Evolutionary conservation across 2,888 invertebrate species (phyloP).

Genomic region (Cyrtodaria siliqua): DNA sequence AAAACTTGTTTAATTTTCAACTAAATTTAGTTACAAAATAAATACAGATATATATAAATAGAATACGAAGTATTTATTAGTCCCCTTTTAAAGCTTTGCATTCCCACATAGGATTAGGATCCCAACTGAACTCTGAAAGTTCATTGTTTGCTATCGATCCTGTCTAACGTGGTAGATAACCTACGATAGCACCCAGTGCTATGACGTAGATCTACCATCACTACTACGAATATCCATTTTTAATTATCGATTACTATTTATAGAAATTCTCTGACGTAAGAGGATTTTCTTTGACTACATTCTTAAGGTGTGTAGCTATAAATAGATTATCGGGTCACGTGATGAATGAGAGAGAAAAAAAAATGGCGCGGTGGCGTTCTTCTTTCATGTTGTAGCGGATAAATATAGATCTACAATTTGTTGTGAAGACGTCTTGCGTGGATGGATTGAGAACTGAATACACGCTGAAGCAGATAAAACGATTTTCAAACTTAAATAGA

Average conservation of each 20-base stretch:
- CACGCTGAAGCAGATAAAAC: no score
- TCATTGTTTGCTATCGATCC: neutral
- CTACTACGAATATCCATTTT: constrained; percentile 63
- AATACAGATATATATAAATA: no score
- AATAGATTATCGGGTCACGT: constrained; percentile 45
- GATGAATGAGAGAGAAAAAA: neutral
- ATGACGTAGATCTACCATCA: constrained; percentile 53
- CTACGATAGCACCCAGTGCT: constrained; percentile 38
- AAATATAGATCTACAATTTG: no score
- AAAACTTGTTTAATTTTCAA: no score
- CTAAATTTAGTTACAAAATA: no score
- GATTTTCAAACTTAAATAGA: no score
- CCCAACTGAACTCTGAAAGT: no score
- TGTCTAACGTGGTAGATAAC: constrained; percentile 8
- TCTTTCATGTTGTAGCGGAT: constrained; percentile 1
- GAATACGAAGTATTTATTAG: no score
- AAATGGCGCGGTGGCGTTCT: neutral
- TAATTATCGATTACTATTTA: constrained; percentile 60
- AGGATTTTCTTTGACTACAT: constrained; percentile 61
- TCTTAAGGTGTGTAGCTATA: constrained; percentile 48
- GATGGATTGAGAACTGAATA: no score
- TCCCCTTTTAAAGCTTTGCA: no score
- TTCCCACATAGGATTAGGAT: no score
- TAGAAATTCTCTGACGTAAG: constrained; percentile 60
- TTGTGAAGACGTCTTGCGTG: no score